These are phyloP conservation scores for Sarcophaga carnaria DNA, from an alignment of 2,888 invertebrate genomes.

Conservation along the genomic window DNA sequence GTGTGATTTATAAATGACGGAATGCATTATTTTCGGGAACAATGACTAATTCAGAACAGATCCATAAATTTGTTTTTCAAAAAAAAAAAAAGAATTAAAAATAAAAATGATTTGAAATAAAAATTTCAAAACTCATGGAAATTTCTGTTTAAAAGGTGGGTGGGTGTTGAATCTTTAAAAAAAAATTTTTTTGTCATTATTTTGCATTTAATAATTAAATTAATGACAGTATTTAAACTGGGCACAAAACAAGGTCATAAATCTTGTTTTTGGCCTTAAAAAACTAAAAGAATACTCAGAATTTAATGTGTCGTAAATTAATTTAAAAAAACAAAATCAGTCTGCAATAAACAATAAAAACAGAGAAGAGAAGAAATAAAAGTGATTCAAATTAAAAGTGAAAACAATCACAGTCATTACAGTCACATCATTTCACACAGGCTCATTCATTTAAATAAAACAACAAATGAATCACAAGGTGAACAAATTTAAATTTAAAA, in stretches of 20 bases:
- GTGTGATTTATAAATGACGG: background rate
- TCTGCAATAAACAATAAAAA: background rate
- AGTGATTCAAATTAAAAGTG: slow-evolving; percentile 16
- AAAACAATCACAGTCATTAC: background rate
- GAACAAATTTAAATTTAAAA: background rate
- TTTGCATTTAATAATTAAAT: slow-evolving; percentile 23
- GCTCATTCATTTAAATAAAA: background rate
- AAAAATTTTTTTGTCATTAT: no score
- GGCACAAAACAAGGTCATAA: slow-evolving; percentile 13
- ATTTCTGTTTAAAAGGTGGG: slow-evolving; percentile 43
- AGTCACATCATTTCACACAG: background rate
- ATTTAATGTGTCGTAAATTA: slow-evolving; percentile 16
- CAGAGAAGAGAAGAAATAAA: background rate
- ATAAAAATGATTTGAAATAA: slow-evolving; percentile 21
- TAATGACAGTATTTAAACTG: slow-evolving; percentile 14
- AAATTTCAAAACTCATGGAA: slow-evolving; percentile 12
- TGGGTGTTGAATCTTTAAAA: slow-evolving; percentile 9
- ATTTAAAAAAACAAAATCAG: background rate
- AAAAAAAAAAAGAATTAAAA: background rate
- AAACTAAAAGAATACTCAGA: background rate
- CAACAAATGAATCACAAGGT: background rate
- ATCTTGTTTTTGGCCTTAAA: slow-evolving; percentile 13
- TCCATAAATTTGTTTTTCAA: background rate
- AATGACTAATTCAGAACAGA: slow-evolving; percentile 51
- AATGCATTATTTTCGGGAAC: slow-evolving; percentile 17